A percentile compares a stretch with the other conserved stretches of the same genome.
phyloP scores from a whole-genome alignment of 1,140 invertebrate genomes.

The Cotesia glomerata region DNA sequence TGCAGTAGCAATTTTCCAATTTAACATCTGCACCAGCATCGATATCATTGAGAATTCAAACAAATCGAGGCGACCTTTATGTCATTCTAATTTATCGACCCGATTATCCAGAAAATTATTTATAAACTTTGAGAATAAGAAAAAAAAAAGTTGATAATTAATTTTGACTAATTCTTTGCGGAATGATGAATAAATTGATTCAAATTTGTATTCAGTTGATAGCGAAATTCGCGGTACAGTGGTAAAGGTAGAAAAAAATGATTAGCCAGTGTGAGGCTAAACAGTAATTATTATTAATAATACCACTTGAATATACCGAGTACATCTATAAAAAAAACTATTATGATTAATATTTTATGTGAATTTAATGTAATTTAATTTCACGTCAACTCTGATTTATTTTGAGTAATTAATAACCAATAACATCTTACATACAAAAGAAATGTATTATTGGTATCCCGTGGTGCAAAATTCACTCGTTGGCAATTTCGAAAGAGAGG shows the following conservation, averaged over 20 bases:
- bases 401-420: slow-evolving; percentile 12
- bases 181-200: too few species aligned
- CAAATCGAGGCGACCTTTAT: slow-evolving; percentile 22
- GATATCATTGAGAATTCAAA: slow-evolving; percentile 22
- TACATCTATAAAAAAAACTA: too few species aligned
- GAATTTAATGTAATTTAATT: slow-evolving; percentile 1
- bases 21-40: slow-evolving; percentile 11
- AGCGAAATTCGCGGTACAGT: background rate
- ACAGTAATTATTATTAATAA: background rate
- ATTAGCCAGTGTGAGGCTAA: background rate
- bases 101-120: too few species aligned
- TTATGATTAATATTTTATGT: background rate
- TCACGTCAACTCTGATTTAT: slow-evolving; percentile 25
- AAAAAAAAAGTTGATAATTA: too few species aligned
- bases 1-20: slow-evolving; percentile 32
- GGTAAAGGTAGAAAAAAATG: background rate
- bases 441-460: slow-evolving; percentile 26
- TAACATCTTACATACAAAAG: background rate
- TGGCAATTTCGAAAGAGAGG: slow-evolving; percentile 35
- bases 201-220: too few species aligned
- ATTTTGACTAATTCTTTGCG: too few species aligned
- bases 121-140: too few species aligned
- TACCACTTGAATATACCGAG: background rate
- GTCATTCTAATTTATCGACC: too few species aligned
- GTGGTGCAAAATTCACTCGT: slow-evolving; percentile 24